Percentiles rank a stretch among this genome's conserved stretches.
Evolutionary conservation across 2,113 vertebrate genomes (phyloP).

Genomic region (Hemiscyllium ocellatum): DNA sequence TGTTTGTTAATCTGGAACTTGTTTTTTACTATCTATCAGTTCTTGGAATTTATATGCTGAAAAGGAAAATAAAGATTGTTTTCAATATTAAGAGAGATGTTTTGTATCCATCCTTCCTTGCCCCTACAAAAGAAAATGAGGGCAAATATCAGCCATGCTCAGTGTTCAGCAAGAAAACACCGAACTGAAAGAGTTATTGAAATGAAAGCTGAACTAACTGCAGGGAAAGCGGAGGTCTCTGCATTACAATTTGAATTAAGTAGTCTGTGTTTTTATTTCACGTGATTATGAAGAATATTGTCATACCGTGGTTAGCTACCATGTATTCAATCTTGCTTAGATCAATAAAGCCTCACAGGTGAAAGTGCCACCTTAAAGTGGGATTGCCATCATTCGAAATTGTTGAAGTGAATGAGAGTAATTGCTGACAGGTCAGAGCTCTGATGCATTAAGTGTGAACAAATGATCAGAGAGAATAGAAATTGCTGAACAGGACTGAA

Average conservation of each 20-base stretch:
- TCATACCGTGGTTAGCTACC: background rate
- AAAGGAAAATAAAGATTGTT: background rate
- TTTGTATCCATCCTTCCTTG: background rate
- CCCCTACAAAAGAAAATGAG: background rate
- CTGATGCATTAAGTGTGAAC: background rate
- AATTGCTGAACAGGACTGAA: background rate
- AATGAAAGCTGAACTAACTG: background rate
- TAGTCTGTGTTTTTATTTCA: background rate
- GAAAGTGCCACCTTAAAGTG: background rate
- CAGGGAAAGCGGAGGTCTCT: background rate
- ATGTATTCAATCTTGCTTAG: conserved; percentile 5
- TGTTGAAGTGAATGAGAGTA: background rate
- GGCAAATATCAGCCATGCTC: background rate
- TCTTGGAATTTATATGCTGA: background rate
- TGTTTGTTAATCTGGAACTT: background rate
- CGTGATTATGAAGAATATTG: background rate
- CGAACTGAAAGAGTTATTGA: background rate
- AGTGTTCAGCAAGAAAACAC: background rate
- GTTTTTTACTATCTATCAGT: background rate
- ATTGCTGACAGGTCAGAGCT: background rate
- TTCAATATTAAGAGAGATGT: background rate
- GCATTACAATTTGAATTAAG: background rate
- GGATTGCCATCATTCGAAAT: background rate
- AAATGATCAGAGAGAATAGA: background rate
- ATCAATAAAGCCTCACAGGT: background rate